phyloP scores from a whole-genome alignment of 2,113 vertebrate genomes.

The Orycteropus afer region DNA sequence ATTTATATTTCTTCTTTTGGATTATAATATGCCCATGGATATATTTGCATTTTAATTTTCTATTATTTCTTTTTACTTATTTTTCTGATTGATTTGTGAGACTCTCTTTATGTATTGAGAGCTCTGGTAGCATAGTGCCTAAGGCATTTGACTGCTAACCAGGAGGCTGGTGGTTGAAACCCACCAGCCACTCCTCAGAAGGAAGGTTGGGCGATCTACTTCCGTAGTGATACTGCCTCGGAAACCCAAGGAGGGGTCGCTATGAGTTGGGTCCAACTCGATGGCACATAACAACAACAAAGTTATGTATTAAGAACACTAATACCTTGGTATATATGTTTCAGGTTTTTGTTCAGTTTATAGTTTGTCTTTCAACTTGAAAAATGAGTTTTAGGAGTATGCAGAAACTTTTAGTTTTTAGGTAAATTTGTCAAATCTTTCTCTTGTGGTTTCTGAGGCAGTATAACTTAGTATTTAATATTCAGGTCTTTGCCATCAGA shows the following conservation, averaged over 20 bases:
- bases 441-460: background rate
- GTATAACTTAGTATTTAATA: background rate
- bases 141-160: too few species aligned
- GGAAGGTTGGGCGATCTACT: too few species aligned
- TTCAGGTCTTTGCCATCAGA: background rate
- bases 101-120: background rate
- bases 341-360: background rate
- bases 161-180: too few species aligned
- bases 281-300: too few species aligned
- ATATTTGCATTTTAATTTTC: constrained; percentile 35
- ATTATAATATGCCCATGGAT: background rate
- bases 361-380: background rate
- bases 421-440: background rate
- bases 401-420: background rate
- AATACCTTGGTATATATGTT: constrained; percentile 36
- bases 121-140: too few species aligned
- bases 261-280: too few species aligned
- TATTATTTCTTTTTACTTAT: background rate
- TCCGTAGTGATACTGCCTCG: too few species aligned
- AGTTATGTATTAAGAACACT: background rate
- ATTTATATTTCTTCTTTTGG: background rate
- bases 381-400: background rate
- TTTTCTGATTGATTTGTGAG: constrained; percentile 36
- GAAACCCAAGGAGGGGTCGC: too few species aligned
- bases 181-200: too few species aligned